Evolutionary conservation across 23 tunicate genomes (phyloP).

Genomic region (Oikopleura vanhoeffeni): DNA sequence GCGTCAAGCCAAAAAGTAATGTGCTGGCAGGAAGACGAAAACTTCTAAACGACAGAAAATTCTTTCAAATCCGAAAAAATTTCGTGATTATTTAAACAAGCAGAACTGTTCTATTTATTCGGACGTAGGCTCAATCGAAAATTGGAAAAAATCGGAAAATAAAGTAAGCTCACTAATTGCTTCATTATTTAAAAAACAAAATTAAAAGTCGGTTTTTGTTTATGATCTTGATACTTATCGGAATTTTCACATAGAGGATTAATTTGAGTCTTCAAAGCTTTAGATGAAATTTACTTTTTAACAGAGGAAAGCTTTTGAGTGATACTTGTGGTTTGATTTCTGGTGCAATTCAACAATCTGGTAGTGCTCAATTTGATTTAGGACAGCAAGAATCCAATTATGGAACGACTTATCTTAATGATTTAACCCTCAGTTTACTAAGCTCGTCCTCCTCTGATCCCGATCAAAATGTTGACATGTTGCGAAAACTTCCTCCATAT

Average conservation of each 20-base stretch:
- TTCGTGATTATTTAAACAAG: too few relatives aligned
- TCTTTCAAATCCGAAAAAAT: too few relatives aligned
- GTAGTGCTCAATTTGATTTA: neutral
- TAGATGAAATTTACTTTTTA: neutral
- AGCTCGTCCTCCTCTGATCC: neutral
- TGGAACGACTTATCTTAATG: neutral
- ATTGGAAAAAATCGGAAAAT: neutral
- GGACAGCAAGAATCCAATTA: neutral
- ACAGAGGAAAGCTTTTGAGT: neutral
- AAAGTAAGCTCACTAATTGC: too few relatives aligned
- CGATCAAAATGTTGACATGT: neutral
- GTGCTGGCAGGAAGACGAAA: too few relatives aligned
- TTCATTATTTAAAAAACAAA: too few relatives aligned
- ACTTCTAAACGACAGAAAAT: too few relatives aligned
- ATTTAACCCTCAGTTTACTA: neutral
- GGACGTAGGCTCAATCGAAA: neutral
- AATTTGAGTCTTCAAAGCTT: neutral
- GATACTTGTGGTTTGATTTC: neutral
- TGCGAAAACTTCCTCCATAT: neutral
- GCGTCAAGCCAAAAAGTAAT: too few relatives aligned
- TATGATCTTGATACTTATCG: too few relatives aligned
- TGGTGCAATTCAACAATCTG: neutral
- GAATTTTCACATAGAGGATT: neutral
- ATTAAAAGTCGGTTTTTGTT: too few relatives aligned
- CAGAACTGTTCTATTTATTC: too few relatives aligned